Evolutionary conservation across 2,113 vertebrate genomes (phyloP).

Genomic region (Cygnus buccinator): DNA sequence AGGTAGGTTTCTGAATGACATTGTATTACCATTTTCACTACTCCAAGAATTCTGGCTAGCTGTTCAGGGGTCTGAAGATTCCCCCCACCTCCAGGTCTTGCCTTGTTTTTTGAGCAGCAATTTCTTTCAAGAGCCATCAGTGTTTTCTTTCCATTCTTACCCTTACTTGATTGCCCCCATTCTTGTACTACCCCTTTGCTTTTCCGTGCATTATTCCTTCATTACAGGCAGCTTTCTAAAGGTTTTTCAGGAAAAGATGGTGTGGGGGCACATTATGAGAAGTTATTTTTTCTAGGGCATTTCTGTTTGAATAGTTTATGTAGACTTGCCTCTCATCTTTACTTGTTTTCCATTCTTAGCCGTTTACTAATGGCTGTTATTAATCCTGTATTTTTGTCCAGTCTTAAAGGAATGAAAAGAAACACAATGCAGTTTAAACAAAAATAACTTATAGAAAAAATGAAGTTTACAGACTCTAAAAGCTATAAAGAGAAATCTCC

Average conservation of each 20-base stretch:
- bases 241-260: background rate
- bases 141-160: background rate
- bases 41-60: background rate
- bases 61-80: background rate
- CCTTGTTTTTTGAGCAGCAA: background rate
- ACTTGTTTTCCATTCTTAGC: background rate
- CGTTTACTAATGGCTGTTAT: background rate
- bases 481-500: background rate
- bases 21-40: background rate
- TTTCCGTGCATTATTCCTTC: background rate
- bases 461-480: background rate
- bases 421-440: background rate
- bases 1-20: too few species aligned
- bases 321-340: background rate
- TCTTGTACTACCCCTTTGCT: background rate
- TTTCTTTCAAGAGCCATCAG: background rate
- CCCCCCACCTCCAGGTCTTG: background rate
- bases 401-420: background rate
- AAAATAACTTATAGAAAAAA: background rate
- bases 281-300: background rate
- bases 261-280: rapidly evolving
- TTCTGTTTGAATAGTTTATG: background rate
- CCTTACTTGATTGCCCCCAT: background rate
- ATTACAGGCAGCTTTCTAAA: background rate
- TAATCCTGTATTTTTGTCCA: background rate